phyloP scores from a whole-genome alignment of 2,797 vertebrate genomes.

The Pangasius mekongensis region DNA sequence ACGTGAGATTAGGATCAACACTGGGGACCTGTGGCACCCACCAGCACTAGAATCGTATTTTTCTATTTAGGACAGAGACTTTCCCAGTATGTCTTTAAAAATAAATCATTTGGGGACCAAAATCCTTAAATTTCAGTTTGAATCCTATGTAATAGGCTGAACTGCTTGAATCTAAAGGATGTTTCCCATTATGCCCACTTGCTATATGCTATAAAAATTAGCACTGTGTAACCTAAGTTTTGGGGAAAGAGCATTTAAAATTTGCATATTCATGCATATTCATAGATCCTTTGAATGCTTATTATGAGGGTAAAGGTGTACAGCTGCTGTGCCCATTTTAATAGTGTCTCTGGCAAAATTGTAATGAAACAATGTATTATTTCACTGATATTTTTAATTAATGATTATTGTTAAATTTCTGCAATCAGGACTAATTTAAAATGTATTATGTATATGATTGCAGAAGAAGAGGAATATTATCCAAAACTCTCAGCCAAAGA shows the following conservation, averaged over 20 bases:
- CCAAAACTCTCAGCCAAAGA: constrained; percentile 88
- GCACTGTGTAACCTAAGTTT: neutral
- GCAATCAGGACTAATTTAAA: neutral
- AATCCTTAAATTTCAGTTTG: neutral
- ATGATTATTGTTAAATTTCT: neutral
- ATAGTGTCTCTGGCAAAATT: neutral
- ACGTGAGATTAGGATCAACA: neutral
- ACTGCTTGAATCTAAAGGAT: neutral
- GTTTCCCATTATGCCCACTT: neutral
- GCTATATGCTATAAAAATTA: neutral
- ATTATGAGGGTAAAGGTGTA: neutral
- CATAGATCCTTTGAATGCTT: neutral
- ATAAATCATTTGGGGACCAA: neutral
- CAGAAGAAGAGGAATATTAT: constrained; percentile 80
- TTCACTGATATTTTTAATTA: too few species aligned
- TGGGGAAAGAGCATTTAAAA: neutral
- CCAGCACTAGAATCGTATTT: neutral
- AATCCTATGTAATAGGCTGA: neutral
- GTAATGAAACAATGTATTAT: neutral
- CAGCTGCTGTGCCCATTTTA: neutral
- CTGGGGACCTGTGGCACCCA: neutral
- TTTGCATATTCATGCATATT: neutral
- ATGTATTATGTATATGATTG: constrained; percentile 22
- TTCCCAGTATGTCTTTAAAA: neutral
- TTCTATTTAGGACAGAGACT: neutral